These are phyloP conservation scores for Tetranychus piercei DNA, from an alignment of 2,888 invertebrate species.

Conservation along the genomic window DNA sequence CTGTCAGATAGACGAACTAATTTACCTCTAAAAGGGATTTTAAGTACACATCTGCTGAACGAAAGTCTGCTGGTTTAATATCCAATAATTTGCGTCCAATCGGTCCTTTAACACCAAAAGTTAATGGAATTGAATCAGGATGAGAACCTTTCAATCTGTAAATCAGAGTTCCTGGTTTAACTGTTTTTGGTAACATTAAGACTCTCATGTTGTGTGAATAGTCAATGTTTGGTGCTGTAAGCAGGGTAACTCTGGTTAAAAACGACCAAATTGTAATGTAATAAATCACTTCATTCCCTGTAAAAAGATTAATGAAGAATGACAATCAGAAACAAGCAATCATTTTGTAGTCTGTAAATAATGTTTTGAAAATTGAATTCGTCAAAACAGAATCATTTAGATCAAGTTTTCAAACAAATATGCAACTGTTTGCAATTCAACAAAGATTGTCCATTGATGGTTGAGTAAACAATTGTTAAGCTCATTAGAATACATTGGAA, in stretches of 20 bases:
- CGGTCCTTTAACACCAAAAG: constrained; percentile 23
- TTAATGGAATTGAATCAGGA: constrained; percentile 23
- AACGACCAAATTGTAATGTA: neutral
- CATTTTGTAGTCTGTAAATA: neutral
- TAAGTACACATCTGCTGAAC: constrained; percentile 26
- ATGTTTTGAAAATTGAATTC: neutral
- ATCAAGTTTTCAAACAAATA: too few species aligned
- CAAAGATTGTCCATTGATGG: too few species aligned
- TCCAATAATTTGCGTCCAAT: constrained; percentile 23
- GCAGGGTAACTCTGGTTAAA: neutral
- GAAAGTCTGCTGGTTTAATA: constrained; percentile 23
- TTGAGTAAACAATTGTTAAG: neutral
- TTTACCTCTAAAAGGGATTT: constrained; percentile 18
- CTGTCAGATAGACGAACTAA: too few species aligned
- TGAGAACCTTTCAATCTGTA: constrained; percentile 45
- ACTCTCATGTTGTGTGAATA: constrained; percentile 28
- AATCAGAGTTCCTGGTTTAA: constrained; percentile 48
- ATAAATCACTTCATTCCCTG: neutral
- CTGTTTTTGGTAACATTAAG: constrained; percentile 26
- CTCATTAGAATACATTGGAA: neutral
- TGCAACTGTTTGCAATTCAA: too few species aligned
- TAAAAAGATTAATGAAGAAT: neutral
- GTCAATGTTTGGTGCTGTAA: constrained; percentile 21
- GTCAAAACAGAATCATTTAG: too few species aligned
- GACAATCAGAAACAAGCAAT: neutral